Evolutionary conservation across 2,113 vertebrate genomes (phyloP), one percentile per base, ranked within the genome.

Genomic region (Cricetomys ansorgei): DNA sequence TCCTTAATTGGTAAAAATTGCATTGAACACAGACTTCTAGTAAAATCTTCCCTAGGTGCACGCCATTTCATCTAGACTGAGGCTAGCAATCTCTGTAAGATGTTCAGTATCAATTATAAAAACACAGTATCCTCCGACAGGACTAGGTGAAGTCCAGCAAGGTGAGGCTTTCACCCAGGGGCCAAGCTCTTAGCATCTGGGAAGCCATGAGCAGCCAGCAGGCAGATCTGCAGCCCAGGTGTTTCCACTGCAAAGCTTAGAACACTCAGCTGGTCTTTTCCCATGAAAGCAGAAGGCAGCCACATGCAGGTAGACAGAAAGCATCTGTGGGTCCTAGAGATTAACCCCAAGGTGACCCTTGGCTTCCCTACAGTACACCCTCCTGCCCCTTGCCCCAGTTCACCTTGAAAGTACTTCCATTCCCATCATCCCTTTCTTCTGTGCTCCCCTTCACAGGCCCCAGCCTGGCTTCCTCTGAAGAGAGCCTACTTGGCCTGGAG

Each of bases 211-310:
- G 25, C 15, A 31, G 31, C 3, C n/a, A 55, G 70, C 53, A 50
- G 8, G 4, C 5, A 72, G 8, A 40, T 3, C 29, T 72, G n/a
- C 57, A 57, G 16, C 8, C 37, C 29, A 67, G n/a, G 25, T 75
- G 80, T 62, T 89, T 73, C 57, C 6, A 64, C 48, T 79, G 83
- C 81, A 88, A 17, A 65, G 12, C 45, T 88, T 79, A 29, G 73
- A 84, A 48, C 43, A 76, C 3, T 65, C 89, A 43, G 31, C 11
- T 57, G 87, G 72, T 37, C 19, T 27, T 48, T 76, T 83, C 31
- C 37, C 87, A 67, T 91, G 48, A 96, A 85, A 91, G 53, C 72
- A 67, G 79, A 89, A 27, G n/a, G 27, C 34, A 76, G 53, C 64
- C 91, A 91, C 73, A 13, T 8, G 16, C 0, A 69, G 43, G 70